phyloP scores from a whole-genome alignment of 2,888 invertebrate species.

The Kuschelorhynchus macadamiae region DNA sequence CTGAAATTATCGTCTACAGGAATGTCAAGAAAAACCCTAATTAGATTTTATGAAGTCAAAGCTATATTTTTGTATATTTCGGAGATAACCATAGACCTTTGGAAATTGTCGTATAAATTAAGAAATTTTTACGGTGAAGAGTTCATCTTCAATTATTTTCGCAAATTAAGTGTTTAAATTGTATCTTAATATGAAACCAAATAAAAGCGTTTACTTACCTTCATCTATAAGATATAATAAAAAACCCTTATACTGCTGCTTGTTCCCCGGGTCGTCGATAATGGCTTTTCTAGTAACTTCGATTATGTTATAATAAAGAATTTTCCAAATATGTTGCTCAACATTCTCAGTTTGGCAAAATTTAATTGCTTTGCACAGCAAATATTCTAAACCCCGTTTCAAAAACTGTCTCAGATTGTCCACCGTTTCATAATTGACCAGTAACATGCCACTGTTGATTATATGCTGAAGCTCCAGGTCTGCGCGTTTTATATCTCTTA shows the following conservation, averaged over 20 bases:
- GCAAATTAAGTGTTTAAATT: too few relatives aligned
- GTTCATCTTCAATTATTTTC: too few relatives aligned
- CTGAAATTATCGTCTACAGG: too few relatives aligned
- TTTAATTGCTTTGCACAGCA: slow-evolving; percentile 85
- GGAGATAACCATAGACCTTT: too few relatives aligned
- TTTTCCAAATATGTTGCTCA: slow-evolving; percentile 93
- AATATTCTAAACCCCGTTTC: slow-evolving; percentile 77
- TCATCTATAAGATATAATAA: slow-evolving; percentile 83
- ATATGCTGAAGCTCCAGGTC: slow-evolving; percentile 79
- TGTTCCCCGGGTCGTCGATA: slow-evolving; percentile 74
- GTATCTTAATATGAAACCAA: too few relatives aligned
- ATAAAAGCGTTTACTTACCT: slow-evolving; percentile 67
- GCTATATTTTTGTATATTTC: too few relatives aligned
- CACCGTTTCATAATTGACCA: slow-evolving; percentile 78
- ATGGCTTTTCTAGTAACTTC: slow-evolving; percentile 84
- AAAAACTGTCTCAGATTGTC: slow-evolving; percentile 76
- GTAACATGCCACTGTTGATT: slow-evolving; percentile 73
- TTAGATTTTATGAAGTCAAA: too few relatives aligned
- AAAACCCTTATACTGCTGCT: slow-evolving; percentile 76
- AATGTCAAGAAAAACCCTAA: too few relatives aligned
- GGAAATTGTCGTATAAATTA: too few relatives aligned
- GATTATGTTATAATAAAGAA: slow-evolving; percentile 89
- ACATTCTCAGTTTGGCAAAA: slow-evolving; percentile 90
- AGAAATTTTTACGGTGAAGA: too few relatives aligned
- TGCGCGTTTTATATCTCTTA: slow-evolving; percentile 78